These are phyloP conservation scores for Cathartes aura DNA, from an alignment of 2,113 vertebrate genomes.

Conservation along the genomic window DNA sequence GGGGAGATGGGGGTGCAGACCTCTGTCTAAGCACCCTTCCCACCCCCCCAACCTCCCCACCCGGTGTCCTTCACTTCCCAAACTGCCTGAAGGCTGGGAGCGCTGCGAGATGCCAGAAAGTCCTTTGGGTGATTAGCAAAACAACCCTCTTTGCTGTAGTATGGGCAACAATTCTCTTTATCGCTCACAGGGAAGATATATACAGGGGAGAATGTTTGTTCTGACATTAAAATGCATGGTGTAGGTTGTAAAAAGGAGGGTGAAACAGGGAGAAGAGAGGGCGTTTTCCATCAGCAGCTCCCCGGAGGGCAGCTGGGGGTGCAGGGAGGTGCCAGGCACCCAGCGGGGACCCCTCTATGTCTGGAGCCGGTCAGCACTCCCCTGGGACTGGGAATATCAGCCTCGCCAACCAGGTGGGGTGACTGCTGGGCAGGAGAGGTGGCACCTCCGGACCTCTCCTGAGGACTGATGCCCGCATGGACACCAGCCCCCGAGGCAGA, in stretches of 20 bases:
- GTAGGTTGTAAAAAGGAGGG: neutral
- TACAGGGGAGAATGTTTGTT: slow-evolving; percentile 16
- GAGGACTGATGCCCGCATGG: accelerated
- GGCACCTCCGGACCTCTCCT: neutral
- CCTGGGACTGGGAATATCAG: neutral
- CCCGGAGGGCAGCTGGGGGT: neutral
- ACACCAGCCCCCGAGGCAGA: neutral
- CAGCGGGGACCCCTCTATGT: neutral
- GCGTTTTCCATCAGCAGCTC: neutral
- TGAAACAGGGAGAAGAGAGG: neutral
- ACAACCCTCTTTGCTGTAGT: neutral
- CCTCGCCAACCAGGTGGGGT: accelerated
- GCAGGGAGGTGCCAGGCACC: neutral
- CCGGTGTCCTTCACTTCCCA: neutral
- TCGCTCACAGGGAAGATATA: slow-evolving; percentile 2
- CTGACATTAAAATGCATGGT: neutral
- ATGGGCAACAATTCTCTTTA: slow-evolving; percentile 51
- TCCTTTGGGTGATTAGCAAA: neutral
- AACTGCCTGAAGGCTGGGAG: neutral
- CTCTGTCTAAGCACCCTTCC: neutral
- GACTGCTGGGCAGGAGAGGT: neutral
- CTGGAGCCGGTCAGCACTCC: neutral
- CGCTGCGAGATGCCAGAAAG: neutral
- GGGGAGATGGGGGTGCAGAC: neutral
- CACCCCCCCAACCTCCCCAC: accelerated